These are phyloP conservation scores for Triplophysa yarkandensis DNA, from an alignment of 2,797 vertebrate species.

Conservation along the genomic window DNA sequence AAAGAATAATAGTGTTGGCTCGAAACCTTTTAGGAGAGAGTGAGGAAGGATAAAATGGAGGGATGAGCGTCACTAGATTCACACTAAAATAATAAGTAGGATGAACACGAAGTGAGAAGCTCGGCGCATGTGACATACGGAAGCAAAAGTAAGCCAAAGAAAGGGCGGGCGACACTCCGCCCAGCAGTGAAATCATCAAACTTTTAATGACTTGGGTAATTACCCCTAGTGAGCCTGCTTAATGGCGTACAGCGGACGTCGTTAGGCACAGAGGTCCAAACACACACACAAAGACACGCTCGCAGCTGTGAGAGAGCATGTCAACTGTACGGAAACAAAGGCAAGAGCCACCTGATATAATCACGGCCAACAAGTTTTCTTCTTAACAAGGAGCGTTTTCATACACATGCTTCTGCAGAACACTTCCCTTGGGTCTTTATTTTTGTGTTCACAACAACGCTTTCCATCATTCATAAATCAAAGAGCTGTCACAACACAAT, in stretches of 20 bases:
- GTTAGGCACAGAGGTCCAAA: slow-evolving; percentile 62
- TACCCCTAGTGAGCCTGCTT: slow-evolving; percentile 78
- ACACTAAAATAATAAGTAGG: slow-evolving; percentile 37
- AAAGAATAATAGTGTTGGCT: slow-evolving; percentile 63
- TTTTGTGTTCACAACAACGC: slow-evolving; percentile 52
- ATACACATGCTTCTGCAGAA: slow-evolving; percentile 33
- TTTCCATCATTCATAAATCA: slow-evolving; percentile 43
- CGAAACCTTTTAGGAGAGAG: slow-evolving; percentile 60
- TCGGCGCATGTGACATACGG: slow-evolving; percentile 64
- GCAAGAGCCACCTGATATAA: slow-evolving; percentile 57
- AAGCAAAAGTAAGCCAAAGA: slow-evolving; percentile 75
- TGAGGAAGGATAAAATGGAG: slow-evolving; percentile 58
- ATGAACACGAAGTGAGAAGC: slow-evolving; percentile 28
- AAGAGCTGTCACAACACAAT: slow-evolving; percentile 54
- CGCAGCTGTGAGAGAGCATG: slow-evolving; percentile 36
- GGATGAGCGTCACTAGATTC: slow-evolving; percentile 52
- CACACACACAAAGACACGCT: slow-evolving; percentile 55
- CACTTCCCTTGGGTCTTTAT: slow-evolving; percentile 46
- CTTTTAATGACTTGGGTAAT: slow-evolving; percentile 84
- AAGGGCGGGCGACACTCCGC: slow-evolving; percentile 74
- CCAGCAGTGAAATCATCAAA: slow-evolving; percentile 81
- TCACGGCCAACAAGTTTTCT: slow-evolving; percentile 42
- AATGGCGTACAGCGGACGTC: slow-evolving; percentile 78
- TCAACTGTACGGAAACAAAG: slow-evolving; percentile 37
- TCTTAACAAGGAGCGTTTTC: slow-evolving; percentile 48